These are phyloP conservation scores for Trigoniulus corallinus DNA, from an alignment of 1,140 invertebrate species.

Conservation along the genomic window DNA sequence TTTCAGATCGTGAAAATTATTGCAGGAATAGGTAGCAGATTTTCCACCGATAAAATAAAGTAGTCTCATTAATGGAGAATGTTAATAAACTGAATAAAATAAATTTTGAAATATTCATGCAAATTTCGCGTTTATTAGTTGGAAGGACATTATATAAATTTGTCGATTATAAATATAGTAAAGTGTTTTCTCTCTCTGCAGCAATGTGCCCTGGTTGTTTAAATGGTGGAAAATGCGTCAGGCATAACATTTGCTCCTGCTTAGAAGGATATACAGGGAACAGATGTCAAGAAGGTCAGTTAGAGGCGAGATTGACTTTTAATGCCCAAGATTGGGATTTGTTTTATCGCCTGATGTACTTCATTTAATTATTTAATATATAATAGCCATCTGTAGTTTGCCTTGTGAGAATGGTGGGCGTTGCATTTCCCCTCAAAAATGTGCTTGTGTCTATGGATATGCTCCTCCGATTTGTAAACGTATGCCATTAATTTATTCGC, in stretches of 20 bases:
- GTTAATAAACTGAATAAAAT: neutral
- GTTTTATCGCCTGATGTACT: too few species aligned
- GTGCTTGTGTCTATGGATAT: neutral
- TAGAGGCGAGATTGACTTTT: too few species aligned
- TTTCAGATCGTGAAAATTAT: neutral
- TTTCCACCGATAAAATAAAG: neutral
- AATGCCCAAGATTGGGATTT: too few species aligned
- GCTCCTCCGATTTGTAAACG: neutral
- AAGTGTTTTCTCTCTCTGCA: neutral
- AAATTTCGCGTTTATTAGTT: neutral
- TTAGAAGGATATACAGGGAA: neutral
- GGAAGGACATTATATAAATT: neutral
- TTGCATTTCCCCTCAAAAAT: neutral
- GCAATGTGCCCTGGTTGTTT: neutral
- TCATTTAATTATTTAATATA: too few species aligned
- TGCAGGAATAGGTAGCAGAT: too few species aligned
- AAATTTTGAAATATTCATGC: neutral
- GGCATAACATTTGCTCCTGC: neutral
- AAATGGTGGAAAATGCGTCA: slow-evolving; percentile 1
- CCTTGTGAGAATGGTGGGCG: neutral
- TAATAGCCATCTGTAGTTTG: neutral
- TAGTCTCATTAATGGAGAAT: neutral
- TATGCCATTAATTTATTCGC: too few species aligned
- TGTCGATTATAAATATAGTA: neutral
- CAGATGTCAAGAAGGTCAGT: slow-evolving; percentile 2